Base-by-base conservation (phyloP, 2,113 vertebrate species). In the Megaleporinus macrocephalus region DNA sequence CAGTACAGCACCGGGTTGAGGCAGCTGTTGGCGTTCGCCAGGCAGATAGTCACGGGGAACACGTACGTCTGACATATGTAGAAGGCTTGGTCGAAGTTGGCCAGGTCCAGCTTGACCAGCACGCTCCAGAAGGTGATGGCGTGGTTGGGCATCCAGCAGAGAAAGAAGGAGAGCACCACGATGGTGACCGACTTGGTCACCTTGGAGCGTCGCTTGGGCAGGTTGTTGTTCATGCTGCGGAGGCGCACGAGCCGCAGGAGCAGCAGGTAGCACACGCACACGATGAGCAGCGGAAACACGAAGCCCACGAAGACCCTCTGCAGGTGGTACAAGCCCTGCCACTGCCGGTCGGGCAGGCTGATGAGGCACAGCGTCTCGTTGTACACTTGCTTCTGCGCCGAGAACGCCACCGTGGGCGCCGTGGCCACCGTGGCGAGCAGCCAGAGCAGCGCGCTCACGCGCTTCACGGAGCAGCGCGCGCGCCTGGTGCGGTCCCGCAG, bases 131-230 rank as follows among this genome's bases (percentile, higher is more conserved):
- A 87, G 24, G 97, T 98, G 80, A 98, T 94, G 0, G 95, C 96
- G 88, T 99, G 97, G 89, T 98, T 97, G 49, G 97, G 97, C 85
- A 99, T 94, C 96, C 97, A 99, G 81, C 97, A 98, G 79, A 97
- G 80, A 88, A 99, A 98, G 91, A 99, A 99, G 4, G 95, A 95
- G 0, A 98, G 89, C 0, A 98, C 97, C 2, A 99, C 96, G 0
- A 98, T 93, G 61, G 95, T 98, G 61, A 99, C 97, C 0, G 97
- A 97, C 13, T 93, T 95, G 22, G 97, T 97, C 66, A 98, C 96
- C 65, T 95, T 94, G 77, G 96, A 95, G 5, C 94, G 90, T 5
- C 96, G 92, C 78, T 92, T 94, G 33, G 91, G 89, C 78, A 94
- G 91, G 87, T 93, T 91, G 88, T 91, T 92, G 88, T 90, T 94